Conservation (phyloP, 2,113 vertebrate species). For the Columba livia region DNA sequence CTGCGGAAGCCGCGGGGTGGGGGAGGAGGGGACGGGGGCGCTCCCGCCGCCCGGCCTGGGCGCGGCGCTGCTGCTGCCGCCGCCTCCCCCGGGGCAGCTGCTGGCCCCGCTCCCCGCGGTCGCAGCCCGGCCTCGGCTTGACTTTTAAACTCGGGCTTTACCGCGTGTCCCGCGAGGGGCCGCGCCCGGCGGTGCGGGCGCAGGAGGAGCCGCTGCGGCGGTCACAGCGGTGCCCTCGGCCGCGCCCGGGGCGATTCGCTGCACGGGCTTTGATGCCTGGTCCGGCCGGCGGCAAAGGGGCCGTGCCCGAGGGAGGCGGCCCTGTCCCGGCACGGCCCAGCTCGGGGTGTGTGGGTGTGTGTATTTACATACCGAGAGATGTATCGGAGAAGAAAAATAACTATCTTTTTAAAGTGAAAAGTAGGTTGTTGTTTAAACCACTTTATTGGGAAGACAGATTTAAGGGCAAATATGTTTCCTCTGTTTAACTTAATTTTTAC, state of each 20-base stretch:
- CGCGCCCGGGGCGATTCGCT: not conserved
- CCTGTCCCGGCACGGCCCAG: not conserved
- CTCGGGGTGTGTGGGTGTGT: not conserved
- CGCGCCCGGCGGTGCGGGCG: not conserved
- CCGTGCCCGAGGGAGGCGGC: not conserved
- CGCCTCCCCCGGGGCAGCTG: not conserved
- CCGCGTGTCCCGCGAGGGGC: not conserved
- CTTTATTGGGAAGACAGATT: no score
- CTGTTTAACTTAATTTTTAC: not conserved
- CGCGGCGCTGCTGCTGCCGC: not conserved
- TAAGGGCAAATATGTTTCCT: rapidly evolving
- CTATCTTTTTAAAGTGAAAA: not conserved
- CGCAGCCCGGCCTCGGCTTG: not conserved
- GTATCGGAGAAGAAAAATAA: not conserved
- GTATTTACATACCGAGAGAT: rapidly evolving
- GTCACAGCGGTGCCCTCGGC: not conserved
- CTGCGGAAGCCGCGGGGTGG: not conserved
- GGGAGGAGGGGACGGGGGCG: no score
- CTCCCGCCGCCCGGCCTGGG: not conserved
- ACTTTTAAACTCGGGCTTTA: not conserved
- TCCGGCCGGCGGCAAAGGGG: not conserved
- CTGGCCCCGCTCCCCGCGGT: not conserved
- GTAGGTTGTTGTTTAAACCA: not conserved
- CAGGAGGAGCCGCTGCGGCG: not conserved
- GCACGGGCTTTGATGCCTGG: not conserved